phyloP scores from a whole-genome alignment of 2,113 vertebrate genomes.

The Campylomormyrus numenius region DNA sequence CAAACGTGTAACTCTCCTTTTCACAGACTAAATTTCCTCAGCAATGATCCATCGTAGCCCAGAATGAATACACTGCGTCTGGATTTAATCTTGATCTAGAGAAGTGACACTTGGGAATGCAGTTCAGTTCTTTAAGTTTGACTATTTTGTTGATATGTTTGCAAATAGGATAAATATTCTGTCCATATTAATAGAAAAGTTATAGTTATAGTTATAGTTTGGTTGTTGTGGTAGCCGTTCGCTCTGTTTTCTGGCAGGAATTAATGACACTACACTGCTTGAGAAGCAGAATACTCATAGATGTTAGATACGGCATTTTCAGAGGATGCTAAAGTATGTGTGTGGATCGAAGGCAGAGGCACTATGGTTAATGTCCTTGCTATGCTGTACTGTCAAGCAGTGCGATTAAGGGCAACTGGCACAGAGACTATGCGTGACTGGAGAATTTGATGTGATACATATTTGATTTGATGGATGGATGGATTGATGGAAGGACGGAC shows the following conservation, averaged over 20 bases:
- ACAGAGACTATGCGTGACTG: background rate
- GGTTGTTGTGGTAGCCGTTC: background rate
- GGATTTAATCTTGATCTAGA: background rate
- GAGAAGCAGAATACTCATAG: background rate
- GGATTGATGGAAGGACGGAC: background rate
- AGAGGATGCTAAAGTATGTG: background rate
- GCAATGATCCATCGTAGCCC: background rate
- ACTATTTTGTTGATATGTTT: background rate
- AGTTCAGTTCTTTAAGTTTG: background rate
- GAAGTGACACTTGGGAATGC: background rate
- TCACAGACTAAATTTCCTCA: background rate
- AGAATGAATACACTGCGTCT: background rate
- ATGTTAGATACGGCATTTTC: background rate
- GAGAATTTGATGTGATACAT: background rate
- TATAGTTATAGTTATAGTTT: background rate
- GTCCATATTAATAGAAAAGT: background rate
- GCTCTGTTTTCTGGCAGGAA: background rate
- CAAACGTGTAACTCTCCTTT: background rate
- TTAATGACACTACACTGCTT: background rate
- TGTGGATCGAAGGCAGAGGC: background rate
- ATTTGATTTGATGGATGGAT: background rate
- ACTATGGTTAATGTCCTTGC: background rate
- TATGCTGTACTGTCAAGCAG: background rate
- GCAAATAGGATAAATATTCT: background rate
- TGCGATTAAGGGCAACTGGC: background rate